A percentile compares a stretch with the other conserved stretches of the same genome.
Evolutionary conservation across 23 tunicate genomes (phyloP).

Genomic region (Halocynthia roretzi): DNA sequence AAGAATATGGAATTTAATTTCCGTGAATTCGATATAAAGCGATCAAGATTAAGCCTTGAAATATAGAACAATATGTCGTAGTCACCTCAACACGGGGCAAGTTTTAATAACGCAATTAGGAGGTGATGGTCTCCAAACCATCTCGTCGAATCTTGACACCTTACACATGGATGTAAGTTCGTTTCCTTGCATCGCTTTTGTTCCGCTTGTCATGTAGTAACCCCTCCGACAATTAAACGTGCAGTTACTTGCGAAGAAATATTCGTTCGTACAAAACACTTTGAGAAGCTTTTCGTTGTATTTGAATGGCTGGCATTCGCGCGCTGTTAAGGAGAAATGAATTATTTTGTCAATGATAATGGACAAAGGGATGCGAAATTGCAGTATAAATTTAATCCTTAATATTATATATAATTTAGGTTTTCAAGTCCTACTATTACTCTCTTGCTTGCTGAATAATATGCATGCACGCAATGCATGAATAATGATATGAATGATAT

Average conservation of each 20-base stretch:
- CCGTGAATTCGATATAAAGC: background rate
- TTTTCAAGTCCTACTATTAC: background rate
- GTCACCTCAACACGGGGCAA: background rate
- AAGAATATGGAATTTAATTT: background rate
- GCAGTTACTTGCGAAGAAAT: constrained; percentile 2
- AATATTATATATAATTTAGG: background rate
- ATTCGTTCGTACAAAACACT: background rate
- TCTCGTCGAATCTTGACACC: constrained; percentile 7
- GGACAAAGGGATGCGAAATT: no score
- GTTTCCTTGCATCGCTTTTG: constrained; percentile 5
- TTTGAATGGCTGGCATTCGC: background rate
- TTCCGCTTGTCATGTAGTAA: constrained; percentile 8
- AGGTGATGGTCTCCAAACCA: constrained; percentile 7
- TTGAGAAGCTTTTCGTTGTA: background rate
- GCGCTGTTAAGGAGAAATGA: background rate
- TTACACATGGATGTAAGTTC: background rate
- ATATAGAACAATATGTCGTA: background rate
- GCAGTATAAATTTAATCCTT: background rate
- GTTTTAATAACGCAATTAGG: constrained; percentile 7
- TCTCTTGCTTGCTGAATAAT: no score
- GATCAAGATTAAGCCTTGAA: background rate
- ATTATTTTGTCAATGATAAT: background rate
- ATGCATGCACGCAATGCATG: no score
- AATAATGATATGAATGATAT: no score
- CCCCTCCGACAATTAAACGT: background rate